Evolutionary conservation across 2,113 vertebrate genomes (phyloP), one percentile per base, ranked within the genome.

Genomic region (Cochlearius cochlearius): DNA sequence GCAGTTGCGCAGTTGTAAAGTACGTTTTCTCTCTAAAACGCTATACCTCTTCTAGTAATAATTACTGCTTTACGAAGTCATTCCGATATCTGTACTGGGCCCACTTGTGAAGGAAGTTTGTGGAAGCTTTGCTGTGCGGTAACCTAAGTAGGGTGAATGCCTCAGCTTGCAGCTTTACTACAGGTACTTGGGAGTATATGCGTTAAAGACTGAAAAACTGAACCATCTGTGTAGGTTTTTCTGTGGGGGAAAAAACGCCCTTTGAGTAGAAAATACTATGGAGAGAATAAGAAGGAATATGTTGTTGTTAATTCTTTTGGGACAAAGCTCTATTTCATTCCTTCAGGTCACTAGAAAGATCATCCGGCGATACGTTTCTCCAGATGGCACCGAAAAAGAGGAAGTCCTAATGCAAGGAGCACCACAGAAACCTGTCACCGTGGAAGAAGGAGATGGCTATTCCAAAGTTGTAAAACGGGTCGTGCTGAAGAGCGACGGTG

Each of bases 381-480:
- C 99, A 15, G 99, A 99, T 1, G 99, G 99, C 69, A 96, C 62
- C 12, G 99, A 99, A 85, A 98, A 97, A 67, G 99, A 99, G 96
- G 99, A 99, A 56, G 98, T 99, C 88, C 97, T 97, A 1, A 62
- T 98, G 68, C 99, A 99, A 36, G 99, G 99, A 52, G 72, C 82
- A 4, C 98, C 97, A 3, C 99, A 99, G 92, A 97, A 98, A 14
- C 97, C 98, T 2, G 47, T 99, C 79, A 78, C 34, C n/a, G 93
- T 99, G 4, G 97, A 99, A 67, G 98, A 99, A 36, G 99, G 98
- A 68, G 99, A 99, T 27, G 43, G 94, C 25, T 99, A 99, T 78
- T 99, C 99, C 92, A 99, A 98, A 97, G 99, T 99, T 69, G 79
- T 99, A 59, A 99, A 99, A 95, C 98, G 99, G 9, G 98, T 99